phyloP scores from a whole-genome alignment of 2,113 vertebrate genomes.

The Corapipo altera region DNA sequence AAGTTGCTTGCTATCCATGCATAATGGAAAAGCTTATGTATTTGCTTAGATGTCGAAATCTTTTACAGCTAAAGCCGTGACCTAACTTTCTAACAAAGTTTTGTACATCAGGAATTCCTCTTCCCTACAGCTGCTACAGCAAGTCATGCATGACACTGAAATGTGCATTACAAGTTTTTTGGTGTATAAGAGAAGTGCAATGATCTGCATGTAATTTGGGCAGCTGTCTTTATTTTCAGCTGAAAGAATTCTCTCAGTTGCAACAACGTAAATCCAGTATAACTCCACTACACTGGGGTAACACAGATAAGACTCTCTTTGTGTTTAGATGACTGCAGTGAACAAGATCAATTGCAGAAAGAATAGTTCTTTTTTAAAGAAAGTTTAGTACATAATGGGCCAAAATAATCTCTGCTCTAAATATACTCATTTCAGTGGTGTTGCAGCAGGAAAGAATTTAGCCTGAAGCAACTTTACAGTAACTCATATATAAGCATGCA shows the following conservation, averaged over 20 bases:
- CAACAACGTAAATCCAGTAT: slow-evolving; percentile 56
- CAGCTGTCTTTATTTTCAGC: slow-evolving; percentile 48
- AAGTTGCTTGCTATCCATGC: background rate
- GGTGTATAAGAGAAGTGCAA: slow-evolving; percentile 43
- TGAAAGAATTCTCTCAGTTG: slow-evolving; percentile 60
- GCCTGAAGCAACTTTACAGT: slow-evolving; percentile 38
- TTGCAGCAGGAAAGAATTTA: slow-evolving; percentile 18
- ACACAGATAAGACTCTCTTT: slow-evolving; percentile 45
- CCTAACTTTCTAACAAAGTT: slow-evolving; percentile 14
- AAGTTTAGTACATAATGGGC: slow-evolving; percentile 52
- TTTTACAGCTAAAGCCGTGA: background rate
- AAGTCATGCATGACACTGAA: slow-evolving; percentile 44
- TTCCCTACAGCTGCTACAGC: slow-evolving; percentile 17
- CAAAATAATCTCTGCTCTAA: slow-evolving; percentile 35
- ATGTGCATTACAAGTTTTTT: slow-evolving; percentile 37
- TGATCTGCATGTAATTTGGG: slow-evolving; percentile 54
- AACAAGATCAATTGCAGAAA: slow-evolving; percentile 43
- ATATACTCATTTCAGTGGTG: background rate
- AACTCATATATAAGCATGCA: slow-evolving; percentile 32
- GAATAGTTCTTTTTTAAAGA: slow-evolving; percentile 52
- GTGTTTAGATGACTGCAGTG: slow-evolving; percentile 42
- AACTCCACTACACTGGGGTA: slow-evolving; percentile 33
- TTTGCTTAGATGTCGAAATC: slow-evolving; percentile 38
- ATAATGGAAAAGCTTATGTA: background rate
- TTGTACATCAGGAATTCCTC: slow-evolving; percentile 2